A percentile compares a stretch with the other conserved stretches of the same genome.
Conservation (phyloP, 1,140 invertebrate genomes). For the Monomorium pharaonis region DNA sequence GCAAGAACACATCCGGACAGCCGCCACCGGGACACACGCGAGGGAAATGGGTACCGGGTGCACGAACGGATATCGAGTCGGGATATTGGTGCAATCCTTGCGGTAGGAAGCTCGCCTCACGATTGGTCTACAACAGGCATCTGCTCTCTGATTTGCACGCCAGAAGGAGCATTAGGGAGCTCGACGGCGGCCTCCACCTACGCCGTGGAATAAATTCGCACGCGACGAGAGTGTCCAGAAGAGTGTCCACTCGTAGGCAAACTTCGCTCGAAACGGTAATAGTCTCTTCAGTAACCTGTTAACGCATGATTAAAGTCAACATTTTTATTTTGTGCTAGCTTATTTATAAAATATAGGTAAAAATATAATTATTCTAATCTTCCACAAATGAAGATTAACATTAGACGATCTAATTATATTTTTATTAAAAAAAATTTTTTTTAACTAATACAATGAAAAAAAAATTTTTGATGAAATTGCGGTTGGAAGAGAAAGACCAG, state of each 20-base stretch:
- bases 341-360: neutral
- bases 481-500: neutral
- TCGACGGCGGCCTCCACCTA: slow-evolving; percentile 77
- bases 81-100: slow-evolving; percentile 92
- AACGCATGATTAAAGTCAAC: neutral
- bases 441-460: neutral
- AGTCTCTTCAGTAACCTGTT: neutral
- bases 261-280: slow-evolving; percentile 8
- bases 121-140: slow-evolving; percentile 91
- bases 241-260: slow-evolving; percentile 51
- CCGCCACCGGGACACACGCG: slow-evolving; percentile 90
- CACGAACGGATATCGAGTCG: slow-evolving; percentile 81
- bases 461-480: neutral
- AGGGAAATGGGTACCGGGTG: slow-evolving; percentile 91
- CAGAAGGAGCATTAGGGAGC: slow-evolving; percentile 89
- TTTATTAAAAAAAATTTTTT: neutral
- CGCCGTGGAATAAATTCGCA: slow-evolving; percentile 43
- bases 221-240: slow-evolving; percentile 7
- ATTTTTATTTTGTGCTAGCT: neutral
- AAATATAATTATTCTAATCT: neutral
- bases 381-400: neutral
- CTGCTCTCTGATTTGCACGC: slow-evolving; percentile 90
- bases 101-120: slow-evolving; percentile 90
- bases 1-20: slow-evolving; percentile 70
- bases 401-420: neutral